phyloP scores from a whole-genome alignment of 2,888 invertebrate species.

The Ochlodes sylvanus region DNA sequence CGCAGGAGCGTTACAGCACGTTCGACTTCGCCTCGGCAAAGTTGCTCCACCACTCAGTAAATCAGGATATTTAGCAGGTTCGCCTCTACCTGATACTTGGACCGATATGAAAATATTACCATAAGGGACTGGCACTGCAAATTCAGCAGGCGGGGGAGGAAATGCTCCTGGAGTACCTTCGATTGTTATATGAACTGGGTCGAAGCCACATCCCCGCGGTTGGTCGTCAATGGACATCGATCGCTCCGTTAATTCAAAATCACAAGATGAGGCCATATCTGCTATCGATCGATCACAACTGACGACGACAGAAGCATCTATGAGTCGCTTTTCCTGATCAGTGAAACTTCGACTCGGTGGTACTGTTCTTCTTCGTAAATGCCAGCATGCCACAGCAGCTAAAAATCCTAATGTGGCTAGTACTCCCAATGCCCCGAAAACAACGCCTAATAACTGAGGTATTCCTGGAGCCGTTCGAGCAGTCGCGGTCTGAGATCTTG shows the following conservation, averaged over 20 bases:
- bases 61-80: constrained; percentile 89
- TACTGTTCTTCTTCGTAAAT: constrained; percentile 90
- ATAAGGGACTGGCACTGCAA: constrained; percentile 82
- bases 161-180: constrained; percentile 82
- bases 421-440: constrained; percentile 90
- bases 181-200: constrained; percentile 87
- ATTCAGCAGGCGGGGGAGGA: constrained; percentile 82
- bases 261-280: constrained; percentile 85
- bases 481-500: constrained; percentile 89
- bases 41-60: constrained; percentile 84
- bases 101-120: constrained; percentile 95
- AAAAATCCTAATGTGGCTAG: constrained; percentile 87
- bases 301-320: constrained; percentile 89
- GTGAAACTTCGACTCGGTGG: constrained; percentile 89
- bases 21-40: constrained; percentile 78
- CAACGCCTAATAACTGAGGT: constrained; percentile 89
- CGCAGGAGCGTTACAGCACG: constrained; percentile 86
- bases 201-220: constrained; percentile 78
- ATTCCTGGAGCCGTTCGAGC: constrained; percentile 90
- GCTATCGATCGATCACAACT: constrained; percentile 89
- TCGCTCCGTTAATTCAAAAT: constrained; percentile 79
- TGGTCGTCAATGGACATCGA: constrained; percentile 69
- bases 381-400: constrained; percentile 82
- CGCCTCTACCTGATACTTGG: constrained; percentile 86
- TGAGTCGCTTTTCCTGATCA: constrained; percentile 94